A percentile compares a stretch with the other conserved stretches of the same genome.
Conservation (phyloP, 1,140 invertebrate species). For the Vollenhovia emeryi region DNA sequence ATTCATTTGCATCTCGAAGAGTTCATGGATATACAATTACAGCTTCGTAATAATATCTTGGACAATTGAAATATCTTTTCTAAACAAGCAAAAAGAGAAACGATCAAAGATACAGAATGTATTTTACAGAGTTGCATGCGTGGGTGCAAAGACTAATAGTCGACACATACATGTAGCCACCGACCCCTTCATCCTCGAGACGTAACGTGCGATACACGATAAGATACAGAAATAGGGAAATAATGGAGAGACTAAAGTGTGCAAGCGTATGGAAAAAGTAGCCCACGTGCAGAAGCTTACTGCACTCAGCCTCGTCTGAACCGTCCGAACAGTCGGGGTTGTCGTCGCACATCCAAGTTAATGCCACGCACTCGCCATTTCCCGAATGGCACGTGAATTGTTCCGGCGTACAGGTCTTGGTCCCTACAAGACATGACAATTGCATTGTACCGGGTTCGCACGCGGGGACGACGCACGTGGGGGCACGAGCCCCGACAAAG, state of each 20-base stretch:
- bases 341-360: conserved; percentile 97
- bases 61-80: background rate
- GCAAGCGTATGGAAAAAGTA: conserved; percentile 43
- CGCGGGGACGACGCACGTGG: background rate
- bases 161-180: background rate
- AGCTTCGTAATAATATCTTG: background rate
- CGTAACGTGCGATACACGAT: background rate
- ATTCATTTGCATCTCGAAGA: background rate
- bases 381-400: conserved; percentile 93
- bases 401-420: conserved; percentile 92
- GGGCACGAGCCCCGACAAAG: background rate
- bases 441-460: conserved; percentile 50
- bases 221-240: background rate
- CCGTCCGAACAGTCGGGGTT: conserved; percentile 94
- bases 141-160: background rate
- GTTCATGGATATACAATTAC: background rate
- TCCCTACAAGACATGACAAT: conserved; percentile 86
- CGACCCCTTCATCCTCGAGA: background rate
- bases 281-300: conserved; percentile 88
- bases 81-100: background rate
- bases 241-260: conserved; percentile 11
- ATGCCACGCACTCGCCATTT: conserved; percentile 93
- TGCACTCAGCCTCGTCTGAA: conserved; percentile 95
- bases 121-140: background rate
- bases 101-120: background rate